phyloP scores from a whole-genome alignment of 2,113 vertebrate species.

The Tragelaphus scriptus region DNA sequence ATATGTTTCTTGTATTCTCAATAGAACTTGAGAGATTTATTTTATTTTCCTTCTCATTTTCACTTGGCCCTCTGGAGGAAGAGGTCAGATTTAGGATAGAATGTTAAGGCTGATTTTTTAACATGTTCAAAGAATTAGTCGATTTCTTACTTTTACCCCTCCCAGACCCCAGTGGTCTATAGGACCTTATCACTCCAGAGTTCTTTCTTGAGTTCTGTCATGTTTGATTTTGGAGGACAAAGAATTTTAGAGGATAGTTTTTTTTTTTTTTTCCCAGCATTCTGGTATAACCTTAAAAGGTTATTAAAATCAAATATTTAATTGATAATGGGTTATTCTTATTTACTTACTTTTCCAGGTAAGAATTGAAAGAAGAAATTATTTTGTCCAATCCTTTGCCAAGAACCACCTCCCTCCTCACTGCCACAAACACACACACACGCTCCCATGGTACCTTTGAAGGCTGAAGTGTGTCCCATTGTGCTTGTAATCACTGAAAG shows the following conservation, averaged over 20 bases:
- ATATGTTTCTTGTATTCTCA: background rate
- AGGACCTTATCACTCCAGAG: background rate
- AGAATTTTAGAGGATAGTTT: background rate
- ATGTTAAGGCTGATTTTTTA: background rate
- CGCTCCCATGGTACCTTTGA: background rate
- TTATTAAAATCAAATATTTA: constrained; percentile 23
- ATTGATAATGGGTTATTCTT: background rate
- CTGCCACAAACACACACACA: background rate
- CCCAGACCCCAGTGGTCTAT: no score
- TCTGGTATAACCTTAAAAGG: background rate
- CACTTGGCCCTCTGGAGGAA: background rate
- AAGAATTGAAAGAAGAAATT: background rate
- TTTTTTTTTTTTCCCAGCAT: background rate
- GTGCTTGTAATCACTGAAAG: no score
- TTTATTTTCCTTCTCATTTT: background rate
- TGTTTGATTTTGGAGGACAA: background rate
- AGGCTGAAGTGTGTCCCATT: background rate
- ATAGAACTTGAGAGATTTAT: background rate
- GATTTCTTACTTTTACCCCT: background rate
- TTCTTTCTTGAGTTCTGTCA: background rate
- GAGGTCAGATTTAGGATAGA: background rate
- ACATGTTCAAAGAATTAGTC: background rate
- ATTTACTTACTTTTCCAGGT: background rate
- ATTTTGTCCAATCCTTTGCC: background rate
- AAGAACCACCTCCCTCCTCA: background rate